Percentiles rank a stretch among this genome's conserved stretches.
Evolutionary conservation across 2,113 vertebrate genomes (phyloP).

Genomic region (Barnardius zonarius): DNA sequence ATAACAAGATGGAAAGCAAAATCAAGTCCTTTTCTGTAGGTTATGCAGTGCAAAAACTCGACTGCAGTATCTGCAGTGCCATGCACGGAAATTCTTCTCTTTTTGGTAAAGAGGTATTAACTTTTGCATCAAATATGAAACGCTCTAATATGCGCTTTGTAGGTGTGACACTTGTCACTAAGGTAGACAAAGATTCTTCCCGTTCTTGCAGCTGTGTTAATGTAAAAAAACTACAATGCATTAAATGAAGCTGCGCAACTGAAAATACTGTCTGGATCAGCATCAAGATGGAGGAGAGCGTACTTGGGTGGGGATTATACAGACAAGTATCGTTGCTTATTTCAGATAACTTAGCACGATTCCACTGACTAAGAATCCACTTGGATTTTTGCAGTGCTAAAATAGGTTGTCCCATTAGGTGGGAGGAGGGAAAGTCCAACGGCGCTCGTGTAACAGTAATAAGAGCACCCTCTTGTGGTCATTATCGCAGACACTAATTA

Average conservation of each 20-base stretch:
- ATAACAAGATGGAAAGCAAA: not conserved
- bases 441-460: not conserved
- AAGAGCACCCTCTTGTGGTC: slow-evolving; percentile 48
- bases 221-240: not conserved
- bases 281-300: not conserved
- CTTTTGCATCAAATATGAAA: not conserved
- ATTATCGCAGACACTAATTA: not conserved
- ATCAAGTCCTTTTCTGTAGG: not conserved
- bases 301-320: not conserved
- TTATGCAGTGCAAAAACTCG: not conserved
- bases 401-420: not conserved
- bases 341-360: not conserved
- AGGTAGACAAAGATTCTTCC: not conserved
- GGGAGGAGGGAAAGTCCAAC: not conserved
- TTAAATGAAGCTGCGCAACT: not conserved
- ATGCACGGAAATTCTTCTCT: not conserved
- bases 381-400: not conserved
- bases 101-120: not conserved
- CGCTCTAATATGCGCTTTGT: not conserved
- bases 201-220: not conserved
- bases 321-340: not conserved
- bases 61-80: not conserved
- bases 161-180: not conserved
- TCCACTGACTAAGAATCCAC: not conserved
- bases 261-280: not conserved